Percentiles rank a stretch among this genome's conserved stretches.
phyloP scores from a whole-genome alignment of 1,140 invertebrate species.

The Drosophila bocqueti region DNA sequence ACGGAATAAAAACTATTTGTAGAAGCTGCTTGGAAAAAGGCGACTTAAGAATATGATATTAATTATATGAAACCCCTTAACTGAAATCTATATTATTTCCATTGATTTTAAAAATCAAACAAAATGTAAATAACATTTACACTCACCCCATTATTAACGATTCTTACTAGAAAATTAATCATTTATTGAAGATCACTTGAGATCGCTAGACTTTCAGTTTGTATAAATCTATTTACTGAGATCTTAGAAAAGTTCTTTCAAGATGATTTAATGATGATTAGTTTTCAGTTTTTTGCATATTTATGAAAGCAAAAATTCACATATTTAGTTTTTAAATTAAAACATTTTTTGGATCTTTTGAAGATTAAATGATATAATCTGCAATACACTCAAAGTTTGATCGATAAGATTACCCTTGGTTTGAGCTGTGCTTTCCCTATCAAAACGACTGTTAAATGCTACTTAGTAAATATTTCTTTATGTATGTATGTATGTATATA shows the following conservation, averaged over 20 bases:
- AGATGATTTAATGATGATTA: background rate
- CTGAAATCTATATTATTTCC: background rate
- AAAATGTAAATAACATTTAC: slow-evolving; percentile 10
- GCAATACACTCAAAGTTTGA: too few relatives aligned
- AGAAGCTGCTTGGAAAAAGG: slow-evolving; percentile 4
- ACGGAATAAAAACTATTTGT: background rate
- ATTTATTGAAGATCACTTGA: slow-evolving; percentile 11
- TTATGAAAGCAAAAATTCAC: background rate
- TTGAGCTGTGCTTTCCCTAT: background rate
- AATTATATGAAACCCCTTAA: background rate
- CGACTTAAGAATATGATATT: background rate
- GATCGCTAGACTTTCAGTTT: background rate
- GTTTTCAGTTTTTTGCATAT: background rate
- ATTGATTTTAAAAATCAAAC: too few relatives aligned
- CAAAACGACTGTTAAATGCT: background rate
- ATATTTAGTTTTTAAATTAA: background rate
- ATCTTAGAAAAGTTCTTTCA: background rate
- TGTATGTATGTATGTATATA: too few relatives aligned
- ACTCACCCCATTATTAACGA: background rate
- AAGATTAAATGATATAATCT: too few relatives aligned
- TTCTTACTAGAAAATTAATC: background rate
- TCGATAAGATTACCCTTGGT: too few relatives aligned
- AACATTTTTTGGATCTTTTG: background rate
- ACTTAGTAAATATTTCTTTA: background rate
- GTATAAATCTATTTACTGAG: background rate